Evolutionary conservation across 35 echinoderm and acorn worm species (phyloP).

Genomic region (Apostichopus californicus): DNA sequence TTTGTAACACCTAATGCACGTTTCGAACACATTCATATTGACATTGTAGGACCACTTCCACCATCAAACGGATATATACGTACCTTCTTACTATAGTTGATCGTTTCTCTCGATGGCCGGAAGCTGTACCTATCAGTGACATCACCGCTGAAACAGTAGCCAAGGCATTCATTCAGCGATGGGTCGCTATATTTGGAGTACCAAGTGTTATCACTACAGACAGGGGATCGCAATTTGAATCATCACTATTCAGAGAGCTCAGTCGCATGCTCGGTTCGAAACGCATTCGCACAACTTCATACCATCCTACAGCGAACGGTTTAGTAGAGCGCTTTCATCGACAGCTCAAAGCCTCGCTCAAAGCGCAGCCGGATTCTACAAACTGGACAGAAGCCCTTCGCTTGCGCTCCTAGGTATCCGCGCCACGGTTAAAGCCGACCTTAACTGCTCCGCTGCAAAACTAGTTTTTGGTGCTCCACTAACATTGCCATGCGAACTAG

Average conservation of each 20-base stretch:
- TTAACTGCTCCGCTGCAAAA: conserved; percentile 32
- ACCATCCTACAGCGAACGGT: conserved; percentile 20
- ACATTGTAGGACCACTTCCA: conserved; percentile 48
- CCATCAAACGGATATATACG: conserved; percentile 51
- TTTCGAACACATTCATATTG: too few species aligned
- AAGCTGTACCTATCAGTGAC: conserved; percentile 17
- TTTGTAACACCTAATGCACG: too few species aligned
- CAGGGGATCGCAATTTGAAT: conserved; percentile 62
- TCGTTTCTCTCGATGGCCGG: conserved; percentile 72
- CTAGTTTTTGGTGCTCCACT: too few species aligned
- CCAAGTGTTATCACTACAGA: conserved; percentile 25
- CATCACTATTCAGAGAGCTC: conserved; percentile 45
- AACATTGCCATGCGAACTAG: too few species aligned
- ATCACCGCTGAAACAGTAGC: conserved; percentile 13
- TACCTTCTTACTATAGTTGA: conserved; percentile 60
- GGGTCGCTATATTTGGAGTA: neutral
- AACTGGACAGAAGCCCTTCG: conserved; percentile 48
- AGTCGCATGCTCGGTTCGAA: conserved; percentile 40
- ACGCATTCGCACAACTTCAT: conserved; percentile 57
- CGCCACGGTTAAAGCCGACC: conserved; percentile 53
- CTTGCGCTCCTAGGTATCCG: conserved; percentile 61
- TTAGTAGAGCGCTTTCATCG: conserved; percentile 50
- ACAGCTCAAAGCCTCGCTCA: conserved; percentile 57
- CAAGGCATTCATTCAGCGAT: conserved; percentile 20
- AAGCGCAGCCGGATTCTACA: neutral